Evolutionary conservation across 2,888 invertebrate genomes (phyloP), one percentile per base, ranked within the genome.

Genomic region (Scotopteryx bipunctaria): DNA sequence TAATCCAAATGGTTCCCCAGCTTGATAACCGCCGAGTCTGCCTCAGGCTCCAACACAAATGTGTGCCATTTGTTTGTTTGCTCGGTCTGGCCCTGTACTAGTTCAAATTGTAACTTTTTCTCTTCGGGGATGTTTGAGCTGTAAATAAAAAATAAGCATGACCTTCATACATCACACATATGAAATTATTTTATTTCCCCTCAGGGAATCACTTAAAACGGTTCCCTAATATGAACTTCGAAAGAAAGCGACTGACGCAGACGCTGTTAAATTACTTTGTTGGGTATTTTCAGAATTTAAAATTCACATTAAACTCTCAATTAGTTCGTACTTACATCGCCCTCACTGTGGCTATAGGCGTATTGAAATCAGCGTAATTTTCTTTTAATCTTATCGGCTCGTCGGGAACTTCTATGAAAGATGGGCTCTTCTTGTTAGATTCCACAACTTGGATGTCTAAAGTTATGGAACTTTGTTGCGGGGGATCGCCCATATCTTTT

Each of bases 371-470:
- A 21, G 90, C 92, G 65, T 93, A 94, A 81, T 95, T 94, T 84
- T 97, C 97, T 69, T 92, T 91, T 45, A 97, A 90, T 63, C 91
- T 91, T 55, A 94, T 94, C 56, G 93, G 92, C 46, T 92, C 89
- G 51, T 83, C 71, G n/a, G 92, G 92, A 57, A 91, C 91, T 60
- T 91, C 88, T 42, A 92, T 91, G 71, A 97, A 96, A 36, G 92
- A 92, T 23, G 96, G 97, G 60, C 94, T 94, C 81, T 95, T 96
- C 88, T 95, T 96, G 79, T 94, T 95, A n/a, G 95, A 96, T 71
- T 95, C 96, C 3, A 97, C 96, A 17, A 98, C 95, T 59, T 93
- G 93, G 61, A 98, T 96, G 64, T 95, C 94, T 57, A 98, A 92
- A 73, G 94, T 94, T 57, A 96, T 97, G 43, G 93, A 92, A 59